These are phyloP conservation scores for Psephotus haematonotus DNA, from an alignment of 2,113 vertebrate genomes.

Conservation along the genomic window DNA sequence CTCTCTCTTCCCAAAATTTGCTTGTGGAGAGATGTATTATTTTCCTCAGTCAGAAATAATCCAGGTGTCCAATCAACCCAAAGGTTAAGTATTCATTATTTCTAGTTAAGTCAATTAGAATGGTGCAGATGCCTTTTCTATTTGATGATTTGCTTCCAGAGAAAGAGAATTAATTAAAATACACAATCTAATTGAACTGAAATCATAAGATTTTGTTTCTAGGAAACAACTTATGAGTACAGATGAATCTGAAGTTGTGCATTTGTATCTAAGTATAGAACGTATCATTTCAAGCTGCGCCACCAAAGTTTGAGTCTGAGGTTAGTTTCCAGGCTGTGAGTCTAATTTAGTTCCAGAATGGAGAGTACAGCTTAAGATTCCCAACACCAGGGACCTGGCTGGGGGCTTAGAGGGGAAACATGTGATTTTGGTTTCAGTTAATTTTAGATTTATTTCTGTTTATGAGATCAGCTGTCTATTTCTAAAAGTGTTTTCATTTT, in stretches of 20 bases:
- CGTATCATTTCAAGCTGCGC: neutral
- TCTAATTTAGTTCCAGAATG: constrained; percentile 23
- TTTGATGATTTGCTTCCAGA: constrained; percentile 30
- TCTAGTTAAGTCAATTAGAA: constrained; percentile 26
- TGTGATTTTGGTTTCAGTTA: constrained; percentile 54
- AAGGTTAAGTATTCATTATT: constrained; percentile 14
- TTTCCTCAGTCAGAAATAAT: constrained; percentile 38
- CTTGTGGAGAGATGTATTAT: neutral
- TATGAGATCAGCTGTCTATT: constrained; percentile 59
- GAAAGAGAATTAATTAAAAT: constrained; percentile 49
- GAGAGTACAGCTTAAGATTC: constrained; percentile 18
- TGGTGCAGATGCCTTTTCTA: constrained; percentile 4
- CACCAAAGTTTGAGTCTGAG: neutral
- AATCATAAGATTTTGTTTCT: constrained; percentile 43
- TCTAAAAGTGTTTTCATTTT: constrained; percentile 59
- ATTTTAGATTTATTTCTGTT: constrained; percentile 63
- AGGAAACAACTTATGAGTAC: constrained; percentile 36
- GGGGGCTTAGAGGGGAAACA: neutral
- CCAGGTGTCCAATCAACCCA: constrained; percentile 7
- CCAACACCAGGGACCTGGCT: neutral
- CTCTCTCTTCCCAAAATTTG: neutral
- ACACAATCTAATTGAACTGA: constrained; percentile 9
- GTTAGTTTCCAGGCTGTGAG: neutral
- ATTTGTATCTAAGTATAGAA: constrained; percentile 7
- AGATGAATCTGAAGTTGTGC: constrained; percentile 7